Base-by-base conservation (phyloP, 2,113 vertebrate genomes). In the Scomber colias region DNA sequence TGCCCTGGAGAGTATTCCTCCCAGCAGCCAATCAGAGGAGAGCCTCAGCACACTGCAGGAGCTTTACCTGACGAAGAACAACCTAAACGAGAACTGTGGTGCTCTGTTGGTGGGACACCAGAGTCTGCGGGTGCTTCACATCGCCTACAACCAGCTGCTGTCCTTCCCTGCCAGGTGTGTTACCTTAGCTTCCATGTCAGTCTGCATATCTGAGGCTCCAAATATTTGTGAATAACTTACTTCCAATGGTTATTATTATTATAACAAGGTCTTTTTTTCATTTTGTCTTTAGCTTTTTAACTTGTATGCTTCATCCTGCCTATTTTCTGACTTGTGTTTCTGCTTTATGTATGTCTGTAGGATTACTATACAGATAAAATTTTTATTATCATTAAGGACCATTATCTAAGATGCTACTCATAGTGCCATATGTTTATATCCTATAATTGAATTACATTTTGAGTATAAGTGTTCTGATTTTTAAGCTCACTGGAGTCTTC, bases 151-250 rank as follows among this genome's bases (percentile, higher is more conserved):
- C 89, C 96, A 97, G 64, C 86, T 99, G 71, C 95, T 96, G 78
- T 97, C 96, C 35, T 99, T 99, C 78, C 98, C 98, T 0, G 97
- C 97, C 75, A 99, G 98, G 98, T 99, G 31, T 45, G 82, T 74
- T 61, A 40, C 24, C 11, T 35, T 79, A 77, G 11, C 54, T 27
- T 15, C 44, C 3, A 45, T 31, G 2, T 48, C 19, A 44, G 30
- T 13, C 35, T 2, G 8, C 35, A 40, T 40, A 40, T 40, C 35
- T 8, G 35, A 40, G 5, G 35, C 35, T 40, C 35, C 35, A 40
- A 40, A 7, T 9, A 40, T 40, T 40, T 40, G 35, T 40, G 35
- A 40, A 40, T 9, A 40, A 40, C 2, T 40, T 7, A 40, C 35
- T 40, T 40, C 6, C 35, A 9, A 40, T 40, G 35, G 35, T 40